Conservation (phyloP, 2,113 vertebrate species). For the Phocoena phocoena region DNA sequence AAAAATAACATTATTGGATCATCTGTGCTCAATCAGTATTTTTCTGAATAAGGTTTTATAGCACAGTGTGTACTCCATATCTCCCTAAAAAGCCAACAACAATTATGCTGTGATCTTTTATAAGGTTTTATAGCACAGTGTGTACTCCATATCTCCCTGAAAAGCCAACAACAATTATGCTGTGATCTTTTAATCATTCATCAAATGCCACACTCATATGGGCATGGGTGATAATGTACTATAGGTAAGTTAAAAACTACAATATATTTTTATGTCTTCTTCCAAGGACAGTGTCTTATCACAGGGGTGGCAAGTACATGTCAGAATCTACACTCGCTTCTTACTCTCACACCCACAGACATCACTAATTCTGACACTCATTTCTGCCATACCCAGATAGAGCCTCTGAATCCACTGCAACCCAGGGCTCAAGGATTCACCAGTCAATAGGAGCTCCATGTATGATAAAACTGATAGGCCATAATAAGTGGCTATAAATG, state of each 20-base stretch:
- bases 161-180: neutral
- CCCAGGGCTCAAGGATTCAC: neutral
- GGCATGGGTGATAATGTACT: neutral
- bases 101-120: neutral
- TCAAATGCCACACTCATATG: neutral
- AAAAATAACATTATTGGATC: neutral
- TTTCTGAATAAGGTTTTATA: neutral
- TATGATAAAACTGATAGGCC: neutral
- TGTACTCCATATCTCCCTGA: neutral
- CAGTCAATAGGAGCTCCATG: neutral
- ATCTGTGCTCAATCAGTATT: neutral
- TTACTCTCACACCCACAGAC: neutral
- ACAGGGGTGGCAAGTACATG: neutral
- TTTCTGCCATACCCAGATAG: neutral
- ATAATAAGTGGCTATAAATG: neutral
- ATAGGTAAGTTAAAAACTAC: neutral
- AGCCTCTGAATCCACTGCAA: neutral
- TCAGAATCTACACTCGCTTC: neutral
- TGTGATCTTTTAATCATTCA: neutral
- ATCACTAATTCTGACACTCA: neutral
- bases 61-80: neutral
- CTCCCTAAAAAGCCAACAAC: neutral
- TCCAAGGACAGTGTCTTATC: neutral
- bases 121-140: neutral
- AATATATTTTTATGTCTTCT: neutral